Evolutionary conservation across 2,113 vertebrate species (phyloP).

Genomic region (Nestor notabilis): DNA sequence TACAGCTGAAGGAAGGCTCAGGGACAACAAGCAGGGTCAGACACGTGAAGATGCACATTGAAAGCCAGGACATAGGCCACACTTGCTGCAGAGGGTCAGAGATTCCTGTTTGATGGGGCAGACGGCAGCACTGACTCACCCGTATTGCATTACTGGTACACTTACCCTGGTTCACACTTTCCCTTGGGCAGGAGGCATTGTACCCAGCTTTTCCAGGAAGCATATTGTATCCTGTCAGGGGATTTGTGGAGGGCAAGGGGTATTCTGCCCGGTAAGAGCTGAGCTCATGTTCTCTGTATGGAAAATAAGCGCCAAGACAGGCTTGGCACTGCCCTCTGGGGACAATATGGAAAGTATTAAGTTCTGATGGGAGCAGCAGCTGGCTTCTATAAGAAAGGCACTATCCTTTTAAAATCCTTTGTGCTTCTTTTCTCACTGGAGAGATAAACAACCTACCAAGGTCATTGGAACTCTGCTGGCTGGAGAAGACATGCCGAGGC

Average conservation of each 20-base stretch:
- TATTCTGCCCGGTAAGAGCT: neutral
- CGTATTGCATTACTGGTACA: neutral
- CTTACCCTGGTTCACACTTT: neutral
- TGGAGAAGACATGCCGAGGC: neutral
- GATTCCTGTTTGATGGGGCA: neutral
- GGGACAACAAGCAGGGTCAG: neutral
- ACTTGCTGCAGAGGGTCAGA: neutral
- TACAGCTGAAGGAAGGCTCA: neutral
- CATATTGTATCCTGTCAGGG: neutral
- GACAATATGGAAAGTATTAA: neutral
- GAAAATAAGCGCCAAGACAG: neutral
- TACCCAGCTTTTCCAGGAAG: neutral
- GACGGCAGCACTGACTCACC: fast-evolving
- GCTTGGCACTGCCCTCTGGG: neutral
- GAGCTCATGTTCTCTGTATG: neutral
- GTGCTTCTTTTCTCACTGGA: neutral
- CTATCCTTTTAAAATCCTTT: neutral
- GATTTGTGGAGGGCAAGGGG: neutral
- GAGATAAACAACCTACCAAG: neutral
- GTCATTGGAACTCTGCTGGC: neutral
- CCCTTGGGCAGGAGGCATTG: neutral
- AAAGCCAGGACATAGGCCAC: fast-evolving
- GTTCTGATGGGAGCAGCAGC: conserved; percentile 25
- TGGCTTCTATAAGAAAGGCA: neutral
- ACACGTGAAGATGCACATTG: fast-evolving